Base-by-base conservation (phyloP, 2,113 vertebrate genomes). In the Engystomops pustulosus region DNA sequence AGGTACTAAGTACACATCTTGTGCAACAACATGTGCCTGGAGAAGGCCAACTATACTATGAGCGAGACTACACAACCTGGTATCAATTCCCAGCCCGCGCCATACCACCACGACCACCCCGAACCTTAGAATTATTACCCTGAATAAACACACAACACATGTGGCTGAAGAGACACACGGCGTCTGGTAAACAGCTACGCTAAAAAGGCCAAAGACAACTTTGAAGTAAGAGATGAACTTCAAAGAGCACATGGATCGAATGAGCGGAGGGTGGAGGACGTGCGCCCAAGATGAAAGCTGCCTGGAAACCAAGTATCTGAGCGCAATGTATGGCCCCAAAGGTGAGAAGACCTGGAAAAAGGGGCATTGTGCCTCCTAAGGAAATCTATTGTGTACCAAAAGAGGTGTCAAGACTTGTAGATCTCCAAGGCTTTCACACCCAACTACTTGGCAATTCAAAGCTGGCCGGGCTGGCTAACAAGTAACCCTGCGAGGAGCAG, bases 231-330 rank as follows among this genome's bases (percentile, higher is more conserved):
- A 38, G 30, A 23, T 8, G 4, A n/a, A 34, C 74, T 55, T 34
- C 74, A 55, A 53, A n/a, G 74, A n/a, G 25, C 74, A 77, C 41
- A 74, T 27, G 41, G 41, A 74, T 27, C 41, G 6, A 18, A 74
- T 67, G 62, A 67, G 58, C 11, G 25, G 12, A 14, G 4, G 62
- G 62, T 18, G 14, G 27, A 17, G 30, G 27, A 67, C 62, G 30
- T 7, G 27, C 58, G 7, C 58, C 58, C 27, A 18, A 34, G 62
- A 32, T 32, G 30, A 60, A 60, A 60, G 55, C 55, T 17, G 55
- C 55, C 55, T 27, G 23, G 23, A 25, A 60, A 25, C 44, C 44
- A 45, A 45, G 11, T 2, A 12, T 12, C 7, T 45, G 44, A 45
- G 44, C 44, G 10, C 44, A 45, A 45, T 2, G 38, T 12, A 45